Evolutionary conservation across 2,113 vertebrate species (phyloP).

Genomic region (Myrmophylax atrothorax): DNA sequence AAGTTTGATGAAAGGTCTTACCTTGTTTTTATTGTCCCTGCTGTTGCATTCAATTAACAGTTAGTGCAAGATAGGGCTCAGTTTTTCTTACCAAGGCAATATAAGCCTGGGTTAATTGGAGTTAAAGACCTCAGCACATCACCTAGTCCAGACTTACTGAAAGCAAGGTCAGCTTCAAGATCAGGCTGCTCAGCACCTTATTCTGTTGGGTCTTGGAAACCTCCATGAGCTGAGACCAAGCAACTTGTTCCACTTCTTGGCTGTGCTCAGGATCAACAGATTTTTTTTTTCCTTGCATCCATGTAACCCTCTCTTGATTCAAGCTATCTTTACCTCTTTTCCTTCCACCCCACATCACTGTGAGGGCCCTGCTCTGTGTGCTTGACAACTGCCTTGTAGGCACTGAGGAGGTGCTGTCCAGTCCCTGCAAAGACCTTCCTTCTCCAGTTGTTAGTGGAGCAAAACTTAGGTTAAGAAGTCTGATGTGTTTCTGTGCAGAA

Average conservation of each 20-base stretch:
- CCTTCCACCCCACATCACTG: background rate
- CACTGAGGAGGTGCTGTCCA: background rate
- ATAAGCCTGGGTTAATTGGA: background rate
- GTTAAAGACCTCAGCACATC: background rate
- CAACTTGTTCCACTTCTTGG: background rate
- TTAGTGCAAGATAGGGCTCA: background rate
- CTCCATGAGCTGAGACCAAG: background rate
- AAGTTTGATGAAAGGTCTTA: background rate
- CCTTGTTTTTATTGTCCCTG: background rate
- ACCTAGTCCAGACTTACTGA: background rate
- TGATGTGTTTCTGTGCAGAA: background rate
- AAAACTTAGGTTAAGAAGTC: background rate
- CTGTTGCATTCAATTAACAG: background rate
- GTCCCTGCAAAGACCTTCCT: background rate
- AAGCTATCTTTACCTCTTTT: background rate
- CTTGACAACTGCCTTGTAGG: too few relatives aligned
- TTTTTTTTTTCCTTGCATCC: background rate
- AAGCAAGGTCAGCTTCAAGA: background rate
- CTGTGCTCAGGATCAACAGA: background rate
- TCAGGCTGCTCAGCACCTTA: background rate
- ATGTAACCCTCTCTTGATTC: background rate
- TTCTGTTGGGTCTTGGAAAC: background rate
- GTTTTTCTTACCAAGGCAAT: background rate
- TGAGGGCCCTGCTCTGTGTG: background rate
- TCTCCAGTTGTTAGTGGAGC: background rate